Evolutionary conservation across 2,113 vertebrate species (phyloP).

Genomic region (Pelusios castaneus): DNA sequence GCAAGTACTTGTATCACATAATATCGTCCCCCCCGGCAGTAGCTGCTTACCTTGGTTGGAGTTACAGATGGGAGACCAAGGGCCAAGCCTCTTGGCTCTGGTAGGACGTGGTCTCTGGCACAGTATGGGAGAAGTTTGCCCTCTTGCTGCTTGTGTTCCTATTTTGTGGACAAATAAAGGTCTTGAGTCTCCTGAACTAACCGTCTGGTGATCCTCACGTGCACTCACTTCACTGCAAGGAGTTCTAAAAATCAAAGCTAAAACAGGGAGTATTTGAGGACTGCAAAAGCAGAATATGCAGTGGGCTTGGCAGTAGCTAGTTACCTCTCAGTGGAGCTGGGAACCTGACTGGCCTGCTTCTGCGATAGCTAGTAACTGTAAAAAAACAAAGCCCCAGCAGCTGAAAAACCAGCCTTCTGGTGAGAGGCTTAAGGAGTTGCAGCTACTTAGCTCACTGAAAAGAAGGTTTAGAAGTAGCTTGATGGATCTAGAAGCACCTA

Average conservation of each 20-base stretch:
- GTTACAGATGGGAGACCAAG: not conserved
- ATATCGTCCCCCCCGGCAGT: not conserved
- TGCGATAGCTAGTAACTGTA: not conserved
- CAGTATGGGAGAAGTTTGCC: not conserved
- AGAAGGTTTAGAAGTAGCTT: not conserved
- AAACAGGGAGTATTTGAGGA: not conserved
- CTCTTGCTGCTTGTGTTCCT: not conserved
- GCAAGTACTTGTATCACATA: not conserved
- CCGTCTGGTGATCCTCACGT: not conserved
- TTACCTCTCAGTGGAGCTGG: too few species aligned
- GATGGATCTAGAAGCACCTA: not conserved
- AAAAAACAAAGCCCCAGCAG: not conserved
- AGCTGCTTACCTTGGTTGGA: not conserved
- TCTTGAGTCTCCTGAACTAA: not conserved
- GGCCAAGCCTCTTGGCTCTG: not conserved
- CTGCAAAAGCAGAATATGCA: not conserved
- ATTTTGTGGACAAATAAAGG: not conserved
- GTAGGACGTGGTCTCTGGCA: not conserved
- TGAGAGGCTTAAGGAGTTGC: not conserved
- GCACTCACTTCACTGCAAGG: not conserved
- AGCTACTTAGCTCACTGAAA: not conserved
- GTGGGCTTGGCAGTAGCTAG: not conserved
- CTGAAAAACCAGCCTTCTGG: not conserved
- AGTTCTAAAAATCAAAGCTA: not conserved
- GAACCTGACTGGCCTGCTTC: too few species aligned